Evolutionary conservation across 2,113 vertebrate genomes (phyloP).

Genomic region (Sinocyclocheilus grahami): DNA sequence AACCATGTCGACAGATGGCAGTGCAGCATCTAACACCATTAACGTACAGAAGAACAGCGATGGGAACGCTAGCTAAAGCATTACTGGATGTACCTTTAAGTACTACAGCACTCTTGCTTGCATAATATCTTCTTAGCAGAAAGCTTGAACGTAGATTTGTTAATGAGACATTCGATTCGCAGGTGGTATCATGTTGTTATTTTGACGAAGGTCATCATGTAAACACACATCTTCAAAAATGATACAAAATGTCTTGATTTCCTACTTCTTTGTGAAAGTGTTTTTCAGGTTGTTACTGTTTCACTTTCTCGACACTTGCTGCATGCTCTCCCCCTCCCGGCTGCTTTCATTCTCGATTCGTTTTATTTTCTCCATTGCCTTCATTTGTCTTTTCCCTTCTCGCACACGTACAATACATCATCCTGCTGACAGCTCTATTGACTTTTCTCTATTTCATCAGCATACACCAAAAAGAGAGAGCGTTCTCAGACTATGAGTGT

Average conservation of each 20-base stretch:
- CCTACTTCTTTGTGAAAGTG: neutral
- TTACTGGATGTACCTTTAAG: neutral
- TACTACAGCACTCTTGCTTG: neutral
- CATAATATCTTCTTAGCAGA: neutral
- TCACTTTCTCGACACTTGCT: slow-evolving; percentile 25
- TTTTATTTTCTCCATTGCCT: slow-evolving; percentile 9
- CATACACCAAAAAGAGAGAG: neutral
- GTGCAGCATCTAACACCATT: too few relatives aligned
- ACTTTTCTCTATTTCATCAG: slow-evolving; percentile 34
- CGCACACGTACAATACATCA: slow-evolving; percentile 1
- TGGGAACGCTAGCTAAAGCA: neutral
- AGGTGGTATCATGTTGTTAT: neutral
- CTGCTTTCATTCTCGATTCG: neutral
- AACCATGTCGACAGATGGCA: neutral
- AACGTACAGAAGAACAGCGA: neutral
- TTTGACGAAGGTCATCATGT: neutral
- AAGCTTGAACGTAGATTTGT: neutral
- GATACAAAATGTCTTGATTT: neutral
- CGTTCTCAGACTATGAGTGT: neutral
- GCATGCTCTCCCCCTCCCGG: neutral
- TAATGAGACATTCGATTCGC: neutral
- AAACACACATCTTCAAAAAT: neutral
- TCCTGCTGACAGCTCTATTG: slow-evolving; percentile 23
- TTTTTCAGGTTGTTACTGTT: neutral
- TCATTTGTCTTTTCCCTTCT: slow-evolving; percentile 34